Evolutionary conservation across 2,797 vertebrate genomes (phyloP).

Genomic region (Falco peregrinus): DNA sequence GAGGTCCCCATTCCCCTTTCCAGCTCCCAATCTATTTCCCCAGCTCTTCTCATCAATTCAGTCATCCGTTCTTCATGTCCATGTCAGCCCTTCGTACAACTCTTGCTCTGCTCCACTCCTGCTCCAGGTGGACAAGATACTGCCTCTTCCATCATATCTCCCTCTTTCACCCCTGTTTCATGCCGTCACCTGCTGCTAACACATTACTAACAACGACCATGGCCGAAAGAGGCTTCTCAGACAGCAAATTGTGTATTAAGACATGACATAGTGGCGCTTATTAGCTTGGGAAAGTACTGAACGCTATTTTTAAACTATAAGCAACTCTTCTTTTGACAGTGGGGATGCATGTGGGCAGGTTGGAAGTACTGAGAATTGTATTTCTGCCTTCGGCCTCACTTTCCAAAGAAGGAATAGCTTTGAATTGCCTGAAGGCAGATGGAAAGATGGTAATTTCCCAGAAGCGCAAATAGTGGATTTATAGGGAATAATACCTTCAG

Average conservation of each 20-base stretch:
- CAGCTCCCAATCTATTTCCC: background rate
- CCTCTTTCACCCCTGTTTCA: background rate
- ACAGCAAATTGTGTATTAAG: background rate
- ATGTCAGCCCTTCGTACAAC: background rate
- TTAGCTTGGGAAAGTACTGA: background rate
- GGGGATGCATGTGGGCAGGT: background rate
- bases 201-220: background rate
- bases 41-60: background rate
- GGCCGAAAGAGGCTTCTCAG: background rate
- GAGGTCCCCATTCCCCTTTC: background rate
- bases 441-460: background rate
- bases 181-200: background rate
- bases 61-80: background rate
- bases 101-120: background rate
- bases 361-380: background rate
- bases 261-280: background rate
- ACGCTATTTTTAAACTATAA: background rate
- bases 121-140: background rate
- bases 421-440: background rate
- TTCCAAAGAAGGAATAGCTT: background rate
- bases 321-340: background rate
- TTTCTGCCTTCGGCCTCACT: background rate
- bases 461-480: background rate
- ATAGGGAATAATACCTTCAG: background rate
- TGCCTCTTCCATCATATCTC: background rate